Conservation (phyloP, 2,888 invertebrate species). For the Acanthococcus lagerstroemiae region DNA sequence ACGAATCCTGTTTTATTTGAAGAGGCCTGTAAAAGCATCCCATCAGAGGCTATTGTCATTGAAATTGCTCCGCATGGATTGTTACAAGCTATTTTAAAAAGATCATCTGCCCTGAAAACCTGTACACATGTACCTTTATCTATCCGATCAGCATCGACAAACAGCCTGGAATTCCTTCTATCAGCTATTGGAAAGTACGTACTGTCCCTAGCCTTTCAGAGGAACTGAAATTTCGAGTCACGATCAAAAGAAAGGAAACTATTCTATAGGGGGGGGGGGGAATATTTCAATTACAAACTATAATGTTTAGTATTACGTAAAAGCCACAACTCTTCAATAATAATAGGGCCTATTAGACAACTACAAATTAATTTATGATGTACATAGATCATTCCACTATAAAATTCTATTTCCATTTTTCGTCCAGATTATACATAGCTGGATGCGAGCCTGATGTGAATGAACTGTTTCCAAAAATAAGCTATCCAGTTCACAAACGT, state of each 20-base stretch:
- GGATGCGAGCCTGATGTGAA: constrained; percentile 66
- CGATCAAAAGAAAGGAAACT: no score
- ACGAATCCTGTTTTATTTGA: constrained; percentile 59
- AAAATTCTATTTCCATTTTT: not conserved
- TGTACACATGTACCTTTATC: constrained; percentile 65
- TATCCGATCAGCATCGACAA: constrained; percentile 47
- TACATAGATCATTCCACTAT: not conserved
- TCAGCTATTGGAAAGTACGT: constrained; percentile 56
- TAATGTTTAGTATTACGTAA: no score
- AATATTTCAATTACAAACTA: no score
- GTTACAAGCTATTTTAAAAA: constrained; percentile 70
- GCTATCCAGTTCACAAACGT: constrained; percentile 72
- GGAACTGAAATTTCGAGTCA: no score
- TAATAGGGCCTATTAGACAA: no score
- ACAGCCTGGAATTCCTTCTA: constrained; percentile 49
- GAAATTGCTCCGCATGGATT: constrained; percentile 85
- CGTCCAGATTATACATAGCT: constrained; percentile 55
- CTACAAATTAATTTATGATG: no score
- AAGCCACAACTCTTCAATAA: no score
- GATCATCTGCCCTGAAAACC: constrained; percentile 47
- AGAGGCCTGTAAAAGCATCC: constrained; percentile 67
- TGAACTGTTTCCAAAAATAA: constrained; percentile 61
- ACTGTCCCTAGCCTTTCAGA: no score
- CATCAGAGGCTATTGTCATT: constrained; percentile 67
- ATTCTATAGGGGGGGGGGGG: no score